These are phyloP conservation scores for Sicus ferrugineus DNA, from an alignment of 2,888 invertebrate genomes.

Conservation along the genomic window DNA sequence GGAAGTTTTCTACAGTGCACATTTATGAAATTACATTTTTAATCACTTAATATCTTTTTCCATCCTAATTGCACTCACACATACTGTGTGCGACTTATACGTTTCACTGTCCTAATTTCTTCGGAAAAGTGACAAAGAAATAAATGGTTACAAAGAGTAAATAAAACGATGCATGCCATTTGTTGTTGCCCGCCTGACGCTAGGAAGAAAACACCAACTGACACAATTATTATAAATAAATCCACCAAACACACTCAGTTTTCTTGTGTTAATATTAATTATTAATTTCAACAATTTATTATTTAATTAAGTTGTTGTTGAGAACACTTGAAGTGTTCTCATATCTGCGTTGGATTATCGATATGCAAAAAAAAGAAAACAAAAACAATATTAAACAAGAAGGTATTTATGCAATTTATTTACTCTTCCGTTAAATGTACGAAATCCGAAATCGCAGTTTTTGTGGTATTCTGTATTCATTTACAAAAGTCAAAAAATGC, in stretches of 20 bases:
- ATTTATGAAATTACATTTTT: too few species aligned
- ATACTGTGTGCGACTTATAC: too few species aligned
- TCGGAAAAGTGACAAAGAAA: background rate
- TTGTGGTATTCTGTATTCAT: background rate
- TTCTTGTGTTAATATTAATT: background rate
- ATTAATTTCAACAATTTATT: background rate
- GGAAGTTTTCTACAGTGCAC: too few species aligned
- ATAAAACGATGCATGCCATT: conserved; percentile 23
- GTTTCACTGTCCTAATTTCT: too few species aligned
- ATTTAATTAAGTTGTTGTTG: background rate
- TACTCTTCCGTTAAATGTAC: too few species aligned
- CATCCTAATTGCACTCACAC: too few species aligned
- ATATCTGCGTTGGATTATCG: too few species aligned
- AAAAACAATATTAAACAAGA: too few species aligned
- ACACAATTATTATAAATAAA: conserved; percentile 24
- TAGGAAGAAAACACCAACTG: conserved; percentile 9
- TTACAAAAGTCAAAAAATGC: background rate
- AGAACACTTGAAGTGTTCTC: too few species aligned
- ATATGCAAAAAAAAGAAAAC: too few species aligned
- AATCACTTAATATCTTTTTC: too few species aligned
- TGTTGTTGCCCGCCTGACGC: conserved; percentile 1
- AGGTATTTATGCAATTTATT: too few species aligned
- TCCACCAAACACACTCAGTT: conserved; percentile 12
- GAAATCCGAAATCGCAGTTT: background rate
- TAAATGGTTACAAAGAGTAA: conserved; percentile 1